phyloP scores from a whole-genome alignment of 2,113 vertebrate species.

The Enhydra lutris region DNA sequence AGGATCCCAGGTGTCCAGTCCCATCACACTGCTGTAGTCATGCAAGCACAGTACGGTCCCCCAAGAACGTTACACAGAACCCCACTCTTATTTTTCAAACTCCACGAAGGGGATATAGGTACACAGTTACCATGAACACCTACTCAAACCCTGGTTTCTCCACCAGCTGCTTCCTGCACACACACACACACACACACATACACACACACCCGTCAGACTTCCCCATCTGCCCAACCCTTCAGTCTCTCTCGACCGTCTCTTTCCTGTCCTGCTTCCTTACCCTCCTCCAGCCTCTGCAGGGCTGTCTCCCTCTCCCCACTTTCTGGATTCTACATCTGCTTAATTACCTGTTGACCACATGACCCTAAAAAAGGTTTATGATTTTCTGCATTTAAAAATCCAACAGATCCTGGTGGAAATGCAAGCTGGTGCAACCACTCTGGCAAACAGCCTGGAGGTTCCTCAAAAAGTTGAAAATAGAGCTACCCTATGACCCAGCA shows the following conservation, averaged over 20 bases:
- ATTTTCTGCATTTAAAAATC: background rate
- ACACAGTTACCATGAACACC: too few species aligned
- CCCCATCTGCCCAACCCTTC: background rate
- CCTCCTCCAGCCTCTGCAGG: background rate
- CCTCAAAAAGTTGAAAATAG: too few species aligned
- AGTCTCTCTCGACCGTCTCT: background rate
- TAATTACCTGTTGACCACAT: background rate
- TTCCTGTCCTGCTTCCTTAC: background rate
- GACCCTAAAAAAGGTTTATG: background rate
- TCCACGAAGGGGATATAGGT: background rate
- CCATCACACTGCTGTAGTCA: background rate
- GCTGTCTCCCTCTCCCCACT: background rate
- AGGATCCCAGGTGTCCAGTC: background rate
- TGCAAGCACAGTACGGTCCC: background rate
- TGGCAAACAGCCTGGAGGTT: too few species aligned
- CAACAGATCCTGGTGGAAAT: background rate
- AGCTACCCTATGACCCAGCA: too few species aligned
- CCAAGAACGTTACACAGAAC: background rate
- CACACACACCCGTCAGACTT: background rate
- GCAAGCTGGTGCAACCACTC: too few species aligned
- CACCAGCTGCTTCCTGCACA: fast-evolving
- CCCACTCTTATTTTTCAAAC: background rate
- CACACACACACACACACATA: too few species aligned
- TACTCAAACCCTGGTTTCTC: background rate
- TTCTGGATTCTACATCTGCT: background rate